Base-by-base conservation (phyloP, 1,140 invertebrate genomes). In the Cotesia typhae region DNA sequence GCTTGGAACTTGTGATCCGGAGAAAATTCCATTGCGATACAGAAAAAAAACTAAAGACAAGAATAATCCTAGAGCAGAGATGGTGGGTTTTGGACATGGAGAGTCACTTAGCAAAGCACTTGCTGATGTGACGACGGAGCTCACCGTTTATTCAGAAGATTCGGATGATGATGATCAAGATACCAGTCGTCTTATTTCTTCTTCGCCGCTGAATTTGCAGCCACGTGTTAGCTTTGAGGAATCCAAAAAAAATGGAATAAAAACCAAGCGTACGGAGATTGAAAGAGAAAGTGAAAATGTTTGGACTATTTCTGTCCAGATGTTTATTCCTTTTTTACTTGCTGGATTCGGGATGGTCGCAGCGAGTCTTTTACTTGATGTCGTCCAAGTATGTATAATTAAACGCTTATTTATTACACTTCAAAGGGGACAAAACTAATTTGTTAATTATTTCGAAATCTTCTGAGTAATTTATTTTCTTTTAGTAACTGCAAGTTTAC, bases 291-390 rank as follows among this genome's bases (percentile, higher is more conserved):
- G 85, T 10, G 88, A 89, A 78, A 88, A 84, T 77, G 83, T 89
- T 74, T 92, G 90, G 89, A 88, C 89, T 7, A 92, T 91, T n/a
- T 88, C 91, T 9, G 89, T 95, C 59, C 94, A 98, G 88, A 94
- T 97, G 84, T 92, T 95, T 76, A 90, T 96, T 74, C 96, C 96
- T 3, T 97, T 96, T 86, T 86, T 96, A 37, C 88, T 98, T 47
- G 96, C 96, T 72, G 96, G 96, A 17, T 92, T 96, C 79, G 96
- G 96, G 65, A 98, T 96, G 92, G 96, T 98, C 0, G 93, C 92
- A 1, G 95, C 95, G 4, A 96, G 95, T 76, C 87, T 97, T 52
- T 85, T 96, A 4, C 87, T 97, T 1, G 94, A 96, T 81, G 85
- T 91, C 70, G 95, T 96, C 38, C 94, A 96, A 88, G 92, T 47